phyloP scores from a whole-genome alignment of 2,888 invertebrate genomes.

The Agriopis leucophaearia region DNA sequence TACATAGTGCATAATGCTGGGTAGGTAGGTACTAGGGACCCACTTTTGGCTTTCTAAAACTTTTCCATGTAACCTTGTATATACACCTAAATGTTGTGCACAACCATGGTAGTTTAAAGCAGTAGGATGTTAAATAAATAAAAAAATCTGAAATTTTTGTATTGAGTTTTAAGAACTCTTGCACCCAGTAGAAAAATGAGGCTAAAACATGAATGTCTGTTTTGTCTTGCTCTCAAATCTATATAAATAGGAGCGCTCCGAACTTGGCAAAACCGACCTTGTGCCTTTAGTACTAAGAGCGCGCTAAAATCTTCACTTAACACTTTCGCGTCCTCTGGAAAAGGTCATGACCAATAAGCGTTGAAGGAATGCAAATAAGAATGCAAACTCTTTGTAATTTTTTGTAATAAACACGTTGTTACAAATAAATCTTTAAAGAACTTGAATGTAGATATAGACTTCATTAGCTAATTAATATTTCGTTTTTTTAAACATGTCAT shows the following conservation, averaged over 20 bases:
- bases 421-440: not conserved
- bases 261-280: conserved; percentile 41
- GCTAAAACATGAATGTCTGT: conserved; percentile 10
- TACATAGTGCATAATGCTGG: too few relatives aligned
- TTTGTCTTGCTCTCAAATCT: conserved; percentile 7
- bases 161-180: not conserved
- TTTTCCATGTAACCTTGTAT: too few relatives aligned
- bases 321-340: conserved; percentile 45
- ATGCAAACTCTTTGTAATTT: conserved; percentile 1
- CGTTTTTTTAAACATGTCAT: too few relatives aligned
- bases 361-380: conserved; percentile 32
- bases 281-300: conserved; percentile 38
- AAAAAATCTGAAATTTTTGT: too few relatives aligned
- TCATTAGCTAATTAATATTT: too few relatives aligned
- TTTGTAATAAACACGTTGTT: not conserved
- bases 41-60: too few relatives aligned
- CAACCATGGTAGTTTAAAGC: too few relatives aligned
- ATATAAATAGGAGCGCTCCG: conserved; percentile 4
- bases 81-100: too few relatives aligned
- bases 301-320: conserved; percentile 43
- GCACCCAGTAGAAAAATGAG: not conserved
- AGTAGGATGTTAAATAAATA: too few relatives aligned
- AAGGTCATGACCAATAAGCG: conserved; percentile 48
- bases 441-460: too few relatives aligned
- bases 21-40: too few relatives aligned